phyloP scores from a whole-genome alignment of 2,797 vertebrate genomes.

The Eulemur mongoz region DNA sequence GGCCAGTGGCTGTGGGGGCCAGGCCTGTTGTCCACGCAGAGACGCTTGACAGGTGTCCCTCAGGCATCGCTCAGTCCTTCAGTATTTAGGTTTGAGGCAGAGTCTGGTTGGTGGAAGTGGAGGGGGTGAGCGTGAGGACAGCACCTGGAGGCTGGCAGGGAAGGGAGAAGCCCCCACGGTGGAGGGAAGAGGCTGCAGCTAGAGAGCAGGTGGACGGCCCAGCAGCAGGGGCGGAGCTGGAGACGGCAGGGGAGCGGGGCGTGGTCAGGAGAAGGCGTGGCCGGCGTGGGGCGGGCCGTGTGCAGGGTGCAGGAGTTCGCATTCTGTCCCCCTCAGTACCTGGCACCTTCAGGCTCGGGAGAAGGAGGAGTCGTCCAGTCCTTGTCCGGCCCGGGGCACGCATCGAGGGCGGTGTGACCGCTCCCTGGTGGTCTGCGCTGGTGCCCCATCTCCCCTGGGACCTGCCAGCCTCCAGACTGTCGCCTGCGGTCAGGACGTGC shows the following conservation, averaged over 20 bases:
- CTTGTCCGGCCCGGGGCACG: rapidly evolving
- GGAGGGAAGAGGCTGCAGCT: no score
- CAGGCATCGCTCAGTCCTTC: no score
- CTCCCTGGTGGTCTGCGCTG: not conserved
- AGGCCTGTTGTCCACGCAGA: rapidly evolving
- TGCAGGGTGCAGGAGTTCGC: not conserved
- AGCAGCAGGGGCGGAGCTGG: no score
- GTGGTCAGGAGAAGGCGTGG: not conserved
- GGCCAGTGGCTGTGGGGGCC: rapidly evolving
- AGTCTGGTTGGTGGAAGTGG: not conserved
- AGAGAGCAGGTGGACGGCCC: no score
- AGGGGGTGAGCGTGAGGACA: not conserved
- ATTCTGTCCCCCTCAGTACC: rapidly evolving
- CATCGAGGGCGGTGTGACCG: not conserved
- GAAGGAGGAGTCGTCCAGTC: not conserved
- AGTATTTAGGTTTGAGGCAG: not conserved
- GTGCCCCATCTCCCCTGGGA: not conserved
- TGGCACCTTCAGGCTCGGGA: not conserved
- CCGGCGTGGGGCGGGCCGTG: rapidly evolving
- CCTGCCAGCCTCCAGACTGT: not conserved
- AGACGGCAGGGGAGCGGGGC: not conserved
- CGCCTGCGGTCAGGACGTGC: rapidly evolving
- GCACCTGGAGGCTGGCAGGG: not conserved
- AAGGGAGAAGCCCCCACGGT: no score
- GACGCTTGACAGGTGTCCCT: not conserved